These are phyloP conservation scores for Ectobius pallidus DNA, from an alignment of 2,888 invertebrate genomes.

Conservation along the genomic window DNA sequence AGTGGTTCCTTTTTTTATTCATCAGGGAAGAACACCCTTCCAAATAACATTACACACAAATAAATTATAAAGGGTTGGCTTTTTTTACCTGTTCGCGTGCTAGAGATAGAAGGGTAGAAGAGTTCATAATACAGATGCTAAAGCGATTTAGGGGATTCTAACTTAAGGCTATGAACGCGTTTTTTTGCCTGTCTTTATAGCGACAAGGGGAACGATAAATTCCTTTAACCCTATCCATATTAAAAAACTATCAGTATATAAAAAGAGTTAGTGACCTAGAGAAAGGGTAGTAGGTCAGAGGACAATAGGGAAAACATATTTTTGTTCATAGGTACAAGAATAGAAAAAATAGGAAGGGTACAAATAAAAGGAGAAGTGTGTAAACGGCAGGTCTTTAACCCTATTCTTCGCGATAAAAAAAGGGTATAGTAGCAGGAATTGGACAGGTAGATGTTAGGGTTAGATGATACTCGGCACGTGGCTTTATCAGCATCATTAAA, in stretches of 20 bases:
- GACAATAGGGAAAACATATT: slow-evolving; percentile 16
- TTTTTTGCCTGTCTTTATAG: no score
- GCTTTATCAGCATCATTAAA: slow-evolving; percentile 27
- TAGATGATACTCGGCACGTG: slow-evolving; percentile 28
- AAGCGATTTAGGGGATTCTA: slow-evolving; percentile 10
- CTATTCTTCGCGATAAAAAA: slow-evolving; percentile 33
- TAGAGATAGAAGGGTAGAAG: slow-evolving; percentile 31
- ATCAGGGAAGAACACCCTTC: not conserved
- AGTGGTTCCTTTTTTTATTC: not conserved
- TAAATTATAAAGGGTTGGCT: slow-evolving; percentile 35
- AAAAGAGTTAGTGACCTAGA: slow-evolving; percentile 32
- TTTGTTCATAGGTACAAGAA: slow-evolving; percentile 20
- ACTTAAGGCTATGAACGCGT: slow-evolving; percentile 32
- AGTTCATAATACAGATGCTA: slow-evolving; percentile 8
- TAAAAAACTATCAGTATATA: slow-evolving; percentile 29
- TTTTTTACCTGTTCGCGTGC: slow-evolving; percentile 40
- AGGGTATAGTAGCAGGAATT: slow-evolving; percentile 24
- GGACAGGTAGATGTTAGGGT: slow-evolving; percentile 35
- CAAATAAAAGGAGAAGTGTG: not conserved
- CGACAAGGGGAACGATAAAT: slow-evolving; percentile 11
- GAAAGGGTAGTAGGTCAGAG: slow-evolving; percentile 33
- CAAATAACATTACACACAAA: slow-evolving; percentile 11
- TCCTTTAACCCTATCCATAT: slow-evolving; percentile 33
- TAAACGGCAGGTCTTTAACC: slow-evolving; percentile 23
- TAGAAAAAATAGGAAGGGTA: slow-evolving; percentile 3